A percentile compares a stretch with the other conserved stretches of the same genome.
These are phyloP conservation scores for Lasioglossum vierecki DNA, from an alignment of 2,888 invertebrate genomes.

Conservation along the genomic window DNA sequence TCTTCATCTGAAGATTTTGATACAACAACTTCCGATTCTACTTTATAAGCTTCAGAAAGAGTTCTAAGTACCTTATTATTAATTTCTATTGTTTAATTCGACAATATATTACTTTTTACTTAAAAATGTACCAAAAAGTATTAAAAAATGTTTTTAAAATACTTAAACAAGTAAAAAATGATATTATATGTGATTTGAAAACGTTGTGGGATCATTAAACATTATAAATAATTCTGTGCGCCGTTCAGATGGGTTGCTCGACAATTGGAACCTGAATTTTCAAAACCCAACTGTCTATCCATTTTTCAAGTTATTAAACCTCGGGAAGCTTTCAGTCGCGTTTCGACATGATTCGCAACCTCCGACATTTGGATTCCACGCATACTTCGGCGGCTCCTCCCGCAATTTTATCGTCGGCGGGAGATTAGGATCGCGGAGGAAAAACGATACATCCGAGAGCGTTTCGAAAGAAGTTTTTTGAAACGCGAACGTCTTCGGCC, in stretches of 20 bases:
- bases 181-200: too few relatives aligned
- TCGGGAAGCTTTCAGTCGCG: not conserved
- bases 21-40: too few relatives aligned
- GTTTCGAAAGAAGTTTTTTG: constrained; percentile 47
- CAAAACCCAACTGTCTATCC: not conserved
- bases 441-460: constrained; percentile 45
- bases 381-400: not conserved
- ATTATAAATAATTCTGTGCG: too few relatives aligned
- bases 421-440: constrained; percentile 39
- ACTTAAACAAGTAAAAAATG: too few relatives aligned
- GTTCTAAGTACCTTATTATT: too few relatives aligned
- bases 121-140: too few relatives aligned
- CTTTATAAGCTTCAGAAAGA: too few relatives aligned
- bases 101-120: too few relatives aligned
- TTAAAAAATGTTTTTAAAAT: too few relatives aligned
- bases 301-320: not conserved
- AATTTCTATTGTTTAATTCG: too few relatives aligned
- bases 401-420: constrained; percentile 16
- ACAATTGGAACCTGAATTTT: not conserved
- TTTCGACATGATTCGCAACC: not conserved
- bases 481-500: constrained; percentile 40
- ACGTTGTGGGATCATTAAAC: too few relatives aligned
- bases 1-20: too few relatives aligned
- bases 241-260: not conserved
- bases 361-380: constrained; percentile 19